Conservation (phyloP, 2,797 vertebrate species). For the Acropternis orthonyx region DNA sequence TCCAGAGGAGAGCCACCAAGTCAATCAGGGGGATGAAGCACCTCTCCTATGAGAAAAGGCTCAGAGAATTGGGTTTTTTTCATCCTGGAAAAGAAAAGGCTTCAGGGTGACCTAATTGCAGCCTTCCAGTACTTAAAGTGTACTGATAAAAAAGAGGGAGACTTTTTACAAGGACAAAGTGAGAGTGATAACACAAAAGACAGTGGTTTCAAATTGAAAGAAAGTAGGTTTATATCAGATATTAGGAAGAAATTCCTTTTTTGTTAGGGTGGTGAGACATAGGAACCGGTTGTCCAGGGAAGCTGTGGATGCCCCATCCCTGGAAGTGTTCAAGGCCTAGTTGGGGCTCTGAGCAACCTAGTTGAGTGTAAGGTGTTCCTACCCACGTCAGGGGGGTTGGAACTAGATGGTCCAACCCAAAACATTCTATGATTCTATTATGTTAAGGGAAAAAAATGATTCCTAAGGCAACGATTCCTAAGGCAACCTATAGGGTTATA, state of each 20-base stretch:
- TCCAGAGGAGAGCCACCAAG: not conserved
- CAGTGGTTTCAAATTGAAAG: not conserved
- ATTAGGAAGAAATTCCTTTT: not conserved
- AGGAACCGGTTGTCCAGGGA: not conserved
- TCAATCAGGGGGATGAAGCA: not conserved
- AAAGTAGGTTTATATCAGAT: not conserved
- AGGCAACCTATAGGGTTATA: not conserved
- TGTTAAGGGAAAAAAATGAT: not conserved
- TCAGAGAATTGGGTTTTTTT: not conserved
- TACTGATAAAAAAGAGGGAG: not conserved
- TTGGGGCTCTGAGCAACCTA: not conserved
- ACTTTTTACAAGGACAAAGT: not conserved
- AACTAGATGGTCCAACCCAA: not conserved
- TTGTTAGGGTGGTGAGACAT: not conserved
- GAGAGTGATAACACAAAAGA: fast-evolving
- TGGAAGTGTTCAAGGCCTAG: not conserved
- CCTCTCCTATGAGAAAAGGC: not conserved
- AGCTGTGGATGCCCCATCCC: not conserved
- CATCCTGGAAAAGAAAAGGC: not conserved
- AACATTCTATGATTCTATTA: not conserved
- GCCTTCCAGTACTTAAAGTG: not conserved
- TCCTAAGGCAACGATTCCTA: not conserved
- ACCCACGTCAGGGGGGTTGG: not conserved
- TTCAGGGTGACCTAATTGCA: not conserved
- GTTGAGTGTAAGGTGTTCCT: too few relatives aligned